Conservation (phyloP, 2,113 vertebrate genomes). For the Scopus umbretta region DNA sequence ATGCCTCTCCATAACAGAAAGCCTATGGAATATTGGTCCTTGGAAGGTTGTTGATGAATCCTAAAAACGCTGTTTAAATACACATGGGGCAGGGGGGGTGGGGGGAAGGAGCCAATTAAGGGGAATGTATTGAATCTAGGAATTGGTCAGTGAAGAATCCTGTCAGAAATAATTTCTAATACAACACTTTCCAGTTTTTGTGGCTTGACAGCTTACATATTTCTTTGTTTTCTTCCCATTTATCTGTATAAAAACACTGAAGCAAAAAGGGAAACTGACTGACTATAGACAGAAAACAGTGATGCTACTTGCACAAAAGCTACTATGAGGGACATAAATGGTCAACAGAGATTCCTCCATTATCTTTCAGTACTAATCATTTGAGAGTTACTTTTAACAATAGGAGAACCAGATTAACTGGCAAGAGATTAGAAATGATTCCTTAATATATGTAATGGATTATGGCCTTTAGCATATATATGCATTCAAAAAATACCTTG, state of each 20-base stretch:
- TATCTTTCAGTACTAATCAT: neutral
- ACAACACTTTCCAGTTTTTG: neutral
- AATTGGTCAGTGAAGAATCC: neutral
- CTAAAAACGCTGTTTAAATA: neutral
- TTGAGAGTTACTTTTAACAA: neutral
- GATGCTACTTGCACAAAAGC: neutral
- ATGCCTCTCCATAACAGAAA: neutral
- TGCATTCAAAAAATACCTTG: neutral
- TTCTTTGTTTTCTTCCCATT: neutral
- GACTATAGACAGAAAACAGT: neutral
- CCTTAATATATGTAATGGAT: neutral
- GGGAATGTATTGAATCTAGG: neutral
- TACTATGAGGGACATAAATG: neutral
- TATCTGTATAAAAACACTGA: neutral
- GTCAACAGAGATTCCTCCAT: neutral
- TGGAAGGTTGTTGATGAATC: neutral
- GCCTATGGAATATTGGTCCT: neutral
- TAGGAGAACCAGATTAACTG: neutral
- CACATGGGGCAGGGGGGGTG: fast-evolving
- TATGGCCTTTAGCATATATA: neutral
- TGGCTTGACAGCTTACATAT: neutral
- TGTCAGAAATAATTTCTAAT: neutral
- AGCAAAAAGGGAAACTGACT: neutral
- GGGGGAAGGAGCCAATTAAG: neutral
- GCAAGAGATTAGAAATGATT: neutral